Base-by-base conservation (phyloP, 2,797 vertebrate genomes). In the Sphenopsis melanotis region DNA sequence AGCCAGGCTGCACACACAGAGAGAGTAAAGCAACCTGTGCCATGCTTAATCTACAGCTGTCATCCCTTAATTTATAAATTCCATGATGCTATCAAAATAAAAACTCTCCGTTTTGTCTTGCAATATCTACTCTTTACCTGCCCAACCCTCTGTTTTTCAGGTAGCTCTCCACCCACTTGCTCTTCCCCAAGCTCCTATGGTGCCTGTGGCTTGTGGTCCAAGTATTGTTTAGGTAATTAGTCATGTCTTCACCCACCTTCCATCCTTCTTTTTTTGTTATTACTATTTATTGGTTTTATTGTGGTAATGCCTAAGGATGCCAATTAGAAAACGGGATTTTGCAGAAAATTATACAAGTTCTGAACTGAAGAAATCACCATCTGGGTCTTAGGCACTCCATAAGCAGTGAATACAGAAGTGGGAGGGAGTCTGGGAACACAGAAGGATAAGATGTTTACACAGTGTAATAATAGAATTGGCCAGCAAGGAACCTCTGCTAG, bases 201-300 rank as follows among this genome's bases (percentile, higher is more conserved):
- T 95, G 89, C 59, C 60, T 91, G 47, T 94, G 90, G 91, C 89
- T 94, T 97, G 94, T 95, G 94, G 95, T 93, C 84, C 76, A 72
- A 63, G 50, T 66, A 66, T 27, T 86, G 89, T 95, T 94, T 89
- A 90, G 86, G 56, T 88, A 96, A 94, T 96, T 95, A 94, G 77
- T 74, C 70, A 87, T 74, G 75, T 47, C 87, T 91, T 89, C 85
- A 79, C 92, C 90, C 52, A 94, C 42, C n/a, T 86, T 72, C 69
- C 70, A 41, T 77, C 41, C 41, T 52, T 90, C 42, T 20, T 70
- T 86, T 94, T 84, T 86, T 93, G 55, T 89, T 94, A 91, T 93
- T 93, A 83, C n/a, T 89, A 83, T 93, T 95, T 88, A 81, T 87
- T 94, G 59, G 14, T 94, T 96, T 86, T 64, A 77, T 47, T 83